phyloP scores from a whole-genome alignment of 2,888 invertebrate species.

The Neocrepidodera transversa region DNA sequence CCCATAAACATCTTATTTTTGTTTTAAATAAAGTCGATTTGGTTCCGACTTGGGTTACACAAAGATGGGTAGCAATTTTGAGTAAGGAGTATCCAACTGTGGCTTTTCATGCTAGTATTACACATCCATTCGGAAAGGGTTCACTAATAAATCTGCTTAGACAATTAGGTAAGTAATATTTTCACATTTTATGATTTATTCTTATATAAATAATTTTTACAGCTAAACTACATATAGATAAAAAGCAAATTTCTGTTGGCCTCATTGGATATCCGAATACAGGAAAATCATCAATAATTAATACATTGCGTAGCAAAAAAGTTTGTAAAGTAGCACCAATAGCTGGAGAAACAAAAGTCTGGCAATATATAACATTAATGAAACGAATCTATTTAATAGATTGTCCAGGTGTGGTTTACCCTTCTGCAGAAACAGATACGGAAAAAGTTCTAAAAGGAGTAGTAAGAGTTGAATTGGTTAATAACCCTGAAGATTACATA shows the following conservation, averaged over 20 bases:
- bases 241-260: constrained; percentile 98
- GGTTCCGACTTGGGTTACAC: constrained; percentile 98
- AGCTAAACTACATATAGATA: constrained; percentile 89
- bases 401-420: constrained; percentile 98
- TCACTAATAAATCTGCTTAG: constrained; percentile 94
- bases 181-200: neutral
- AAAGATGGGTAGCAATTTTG: constrained; percentile 94
- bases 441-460: constrained; percentile 97
- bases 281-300: constrained; percentile 98
- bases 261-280: constrained; percentile 99
- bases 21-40: constrained; percentile 96
- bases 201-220: constrained; percentile 26
- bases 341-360: constrained; percentile 97
- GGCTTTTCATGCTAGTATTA: constrained; percentile 98
- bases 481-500: constrained; percentile 95
- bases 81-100: constrained; percentile 96
- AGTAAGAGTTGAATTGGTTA: constrained; percentile 93
- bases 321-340: constrained; percentile 99
- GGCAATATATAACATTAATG: constrained; percentile 99
- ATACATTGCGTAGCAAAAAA: constrained; percentile 93
- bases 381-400: constrained; percentile 95
- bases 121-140: constrained; percentile 98
- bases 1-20: constrained; percentile 96
- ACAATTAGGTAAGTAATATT: constrained; percentile 76
- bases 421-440: constrained; percentile 93